A percentile compares a stretch with the other conserved stretches of the same genome.
Conservation (phyloP, 2,888 invertebrate genomes). For the Pemphredon lugubris region DNA sequence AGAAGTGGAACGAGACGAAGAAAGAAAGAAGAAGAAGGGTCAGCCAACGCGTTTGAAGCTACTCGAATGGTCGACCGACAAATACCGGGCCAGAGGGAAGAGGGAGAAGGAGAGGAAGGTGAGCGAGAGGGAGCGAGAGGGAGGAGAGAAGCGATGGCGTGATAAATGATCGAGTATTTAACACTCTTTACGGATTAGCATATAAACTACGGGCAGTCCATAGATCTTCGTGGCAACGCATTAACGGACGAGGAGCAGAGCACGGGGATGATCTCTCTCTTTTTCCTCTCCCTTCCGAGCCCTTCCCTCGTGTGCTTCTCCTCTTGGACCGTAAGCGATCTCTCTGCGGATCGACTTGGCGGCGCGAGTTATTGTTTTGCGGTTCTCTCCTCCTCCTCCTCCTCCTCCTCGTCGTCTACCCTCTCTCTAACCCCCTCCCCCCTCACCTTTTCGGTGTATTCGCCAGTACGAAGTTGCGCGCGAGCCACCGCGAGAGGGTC, state of each 20-base stretch:
- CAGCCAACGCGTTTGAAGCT: slow-evolving; percentile 24
- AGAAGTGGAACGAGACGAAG: background rate
- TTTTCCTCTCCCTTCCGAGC: slow-evolving; percentile 17
- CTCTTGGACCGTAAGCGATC: slow-evolving; percentile 42
- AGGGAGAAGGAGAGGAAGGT: slow-evolving; percentile 28
- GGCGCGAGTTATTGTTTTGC: slow-evolving; percentile 66
- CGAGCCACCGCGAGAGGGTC: slow-evolving; percentile 37
- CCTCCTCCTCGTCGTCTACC: background rate
- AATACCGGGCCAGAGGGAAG: slow-evolving; percentile 42
- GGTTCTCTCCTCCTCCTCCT: slow-evolving; percentile 39
- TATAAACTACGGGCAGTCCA: slow-evolving; percentile 81
- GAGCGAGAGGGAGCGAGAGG: slow-evolving; percentile 33
- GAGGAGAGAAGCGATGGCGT: slow-evolving; percentile 75
- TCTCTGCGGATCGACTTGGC: slow-evolving; percentile 48
- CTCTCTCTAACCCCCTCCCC: slow-evolving; percentile 1
- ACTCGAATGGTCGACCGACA: slow-evolving; percentile 46
- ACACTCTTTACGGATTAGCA: slow-evolving; percentile 81
- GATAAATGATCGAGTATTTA: slow-evolving; percentile 82
- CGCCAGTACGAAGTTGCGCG: background rate
- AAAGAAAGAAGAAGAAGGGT: background rate
- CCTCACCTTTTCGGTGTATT: background rate
- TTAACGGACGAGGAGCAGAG: slow-evolving; percentile 77
- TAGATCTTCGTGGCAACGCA: slow-evolving; percentile 81
- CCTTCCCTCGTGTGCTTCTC: slow-evolving; percentile 8
- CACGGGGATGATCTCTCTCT: slow-evolving; percentile 63